Conservation (phyloP, 2,113 vertebrate genomes). For the Paracanthobrama guichenoti region DNA sequence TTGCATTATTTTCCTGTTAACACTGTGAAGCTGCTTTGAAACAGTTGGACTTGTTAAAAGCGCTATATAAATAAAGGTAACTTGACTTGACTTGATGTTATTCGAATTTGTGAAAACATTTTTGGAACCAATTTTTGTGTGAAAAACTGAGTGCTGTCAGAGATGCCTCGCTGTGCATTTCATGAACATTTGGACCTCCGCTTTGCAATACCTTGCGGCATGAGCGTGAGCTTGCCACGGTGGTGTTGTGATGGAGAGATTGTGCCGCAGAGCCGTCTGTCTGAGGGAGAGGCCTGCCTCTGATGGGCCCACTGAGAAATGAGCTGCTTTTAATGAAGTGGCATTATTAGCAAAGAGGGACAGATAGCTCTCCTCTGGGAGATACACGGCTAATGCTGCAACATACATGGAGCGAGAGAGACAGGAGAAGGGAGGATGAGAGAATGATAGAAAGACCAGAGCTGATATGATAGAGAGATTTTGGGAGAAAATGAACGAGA, state of each 20-base stretch:
- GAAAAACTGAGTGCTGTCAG: not conserved
- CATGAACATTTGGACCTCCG: not conserved
- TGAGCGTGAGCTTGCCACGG: conserved; percentile 9
- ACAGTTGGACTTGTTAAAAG: no score
- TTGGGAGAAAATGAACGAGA: conserved; percentile 5
- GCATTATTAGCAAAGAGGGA: conserved; percentile 66
- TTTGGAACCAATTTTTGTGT: not conserved
- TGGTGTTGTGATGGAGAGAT: conserved; percentile 13
- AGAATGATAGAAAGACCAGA: not conserved
- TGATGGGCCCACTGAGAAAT: conserved; percentile 67
- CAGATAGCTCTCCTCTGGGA: conserved; percentile 53
- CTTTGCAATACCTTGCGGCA: not conserved
- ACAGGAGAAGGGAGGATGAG: not conserved
- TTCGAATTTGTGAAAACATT: no score
- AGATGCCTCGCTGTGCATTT: not conserved
- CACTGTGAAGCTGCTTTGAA: no score
- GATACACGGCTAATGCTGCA: conserved; percentile 38
- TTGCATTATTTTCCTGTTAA: no score
- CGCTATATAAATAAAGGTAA: no score
- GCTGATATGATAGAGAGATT: conserved; percentile 12
- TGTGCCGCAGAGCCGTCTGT: conserved; percentile 38
- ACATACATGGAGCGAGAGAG: conserved; percentile 47
- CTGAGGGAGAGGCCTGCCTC: conserved; percentile 51
- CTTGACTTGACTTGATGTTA: no score
- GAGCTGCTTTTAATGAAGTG: conserved; percentile 72